Conservation (phyloP, 2,888 invertebrate species). For the Eilema depressum region DNA sequence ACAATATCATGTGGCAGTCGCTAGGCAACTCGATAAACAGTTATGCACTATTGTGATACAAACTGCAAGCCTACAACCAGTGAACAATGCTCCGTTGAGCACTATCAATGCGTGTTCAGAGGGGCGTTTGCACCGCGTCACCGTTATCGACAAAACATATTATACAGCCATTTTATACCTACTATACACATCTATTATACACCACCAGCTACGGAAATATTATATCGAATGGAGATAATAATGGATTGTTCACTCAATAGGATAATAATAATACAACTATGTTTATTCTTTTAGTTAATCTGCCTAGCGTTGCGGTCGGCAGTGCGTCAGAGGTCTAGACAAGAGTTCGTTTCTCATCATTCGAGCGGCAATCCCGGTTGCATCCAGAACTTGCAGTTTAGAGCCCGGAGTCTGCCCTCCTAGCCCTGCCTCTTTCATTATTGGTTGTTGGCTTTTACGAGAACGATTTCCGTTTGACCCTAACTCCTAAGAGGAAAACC, state of each 20-base stretch:
- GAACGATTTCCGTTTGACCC: too few relatives aligned
- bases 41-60: constrained; percentile 14
- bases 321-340: neutral
- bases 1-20: neutral
- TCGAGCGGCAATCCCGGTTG: too few relatives aligned
- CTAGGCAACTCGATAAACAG: constrained; percentile 4
- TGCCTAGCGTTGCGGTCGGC: neutral
- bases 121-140: constrained; percentile 43
- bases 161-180: neutral
- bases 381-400: too few relatives aligned
- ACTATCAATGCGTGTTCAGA: constrained; percentile 30
- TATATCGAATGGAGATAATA: neutral
- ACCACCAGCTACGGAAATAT: neutral
- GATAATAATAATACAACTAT: neutral
- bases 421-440: too few relatives aligned
- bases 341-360: neutral
- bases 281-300: neutral
- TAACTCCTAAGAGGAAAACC: too few relatives aligned
- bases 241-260: neutral
- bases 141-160: constrained; percentile 14
- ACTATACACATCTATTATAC: neutral
- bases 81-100: constrained; percentile 31
- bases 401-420: too few relatives aligned
- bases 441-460: too few relatives aligned
- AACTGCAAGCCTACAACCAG: neutral